phyloP scores from a whole-genome alignment of 2,113 vertebrate species.

The Engraulis encrasicolus region DNA sequence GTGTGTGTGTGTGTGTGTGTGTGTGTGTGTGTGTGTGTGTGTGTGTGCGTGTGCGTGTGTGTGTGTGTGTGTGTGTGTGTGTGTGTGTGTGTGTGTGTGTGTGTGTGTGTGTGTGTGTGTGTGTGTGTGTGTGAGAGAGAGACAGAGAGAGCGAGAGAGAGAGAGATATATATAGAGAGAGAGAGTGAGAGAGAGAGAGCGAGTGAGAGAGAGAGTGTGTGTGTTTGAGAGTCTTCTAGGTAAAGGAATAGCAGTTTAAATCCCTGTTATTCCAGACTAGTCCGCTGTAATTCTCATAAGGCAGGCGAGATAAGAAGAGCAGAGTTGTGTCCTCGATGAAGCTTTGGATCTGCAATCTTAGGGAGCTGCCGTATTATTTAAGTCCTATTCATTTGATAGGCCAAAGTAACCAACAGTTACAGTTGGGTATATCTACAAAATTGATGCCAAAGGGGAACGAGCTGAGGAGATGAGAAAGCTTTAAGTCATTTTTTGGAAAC shows the following conservation, averaged over 20 bases:
- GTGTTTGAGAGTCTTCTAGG: no score
- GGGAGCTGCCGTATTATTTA: slow-evolving; percentile 1
- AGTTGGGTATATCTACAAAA: not conserved
- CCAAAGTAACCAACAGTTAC: slow-evolving; percentile 6
- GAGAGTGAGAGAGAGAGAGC: no score
- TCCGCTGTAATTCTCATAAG: not conserved
- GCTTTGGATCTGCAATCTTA: not conserved
- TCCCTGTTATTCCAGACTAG: not conserved
- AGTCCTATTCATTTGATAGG: not conserved
- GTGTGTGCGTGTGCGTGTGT: no score
- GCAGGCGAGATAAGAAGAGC: not conserved
- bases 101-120: no score
- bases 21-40: no score
- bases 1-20: no score
- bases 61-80: no score
- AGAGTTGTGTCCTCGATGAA: not conserved
- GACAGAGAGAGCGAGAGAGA: no score
- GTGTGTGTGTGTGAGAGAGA: no score
- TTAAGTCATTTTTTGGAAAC: not conserved
- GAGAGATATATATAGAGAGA: no score
- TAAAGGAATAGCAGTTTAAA: slow-evolving; percentile 13
- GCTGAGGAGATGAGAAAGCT: not conserved
- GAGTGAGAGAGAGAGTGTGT: no score
- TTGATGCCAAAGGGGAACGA: not conserved
- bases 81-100: no score